Conservation (phyloP, 2,888 invertebrate genomes). For the Spisula subtruncata region DNA sequence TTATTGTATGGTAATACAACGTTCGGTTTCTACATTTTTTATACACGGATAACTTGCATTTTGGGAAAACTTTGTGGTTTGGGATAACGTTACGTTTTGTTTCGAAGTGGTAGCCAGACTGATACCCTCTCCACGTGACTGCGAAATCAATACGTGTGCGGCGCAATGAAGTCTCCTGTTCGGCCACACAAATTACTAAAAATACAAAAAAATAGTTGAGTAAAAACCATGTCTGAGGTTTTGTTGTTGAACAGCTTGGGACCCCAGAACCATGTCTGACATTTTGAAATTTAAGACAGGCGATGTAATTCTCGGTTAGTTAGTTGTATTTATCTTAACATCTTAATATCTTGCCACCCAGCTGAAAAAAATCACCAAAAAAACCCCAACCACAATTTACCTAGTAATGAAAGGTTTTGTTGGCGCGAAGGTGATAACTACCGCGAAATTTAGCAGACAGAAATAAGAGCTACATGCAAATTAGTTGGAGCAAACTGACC, state of each 20-base stretch:
- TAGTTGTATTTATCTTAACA: conserved; percentile 20
- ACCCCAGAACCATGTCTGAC: background rate
- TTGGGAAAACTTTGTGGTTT: no score
- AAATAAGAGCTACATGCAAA: background rate
- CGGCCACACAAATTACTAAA: background rate
- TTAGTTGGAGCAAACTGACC: conserved; percentile 27
- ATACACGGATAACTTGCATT: background rate
- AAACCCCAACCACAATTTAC: background rate
- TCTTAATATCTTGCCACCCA: conserved; percentile 31
- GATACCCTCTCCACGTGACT: background rate
- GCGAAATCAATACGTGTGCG: background rate
- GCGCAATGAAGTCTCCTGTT: background rate
- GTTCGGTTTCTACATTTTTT: background rate
- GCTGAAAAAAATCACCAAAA: background rate
- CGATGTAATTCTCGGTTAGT: conserved; percentile 16
- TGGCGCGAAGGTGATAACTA: background rate
- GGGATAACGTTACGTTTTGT: no score
- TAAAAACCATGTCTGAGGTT: background rate
- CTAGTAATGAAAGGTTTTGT: background rate
- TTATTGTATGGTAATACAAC: background rate
- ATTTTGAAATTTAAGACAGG: background rate
- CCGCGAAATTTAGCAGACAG: background rate
- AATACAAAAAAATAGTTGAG: no score
- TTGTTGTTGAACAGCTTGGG: background rate
- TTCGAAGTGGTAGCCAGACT: background rate